Percentiles rank a stretch among this genome's conserved stretches.
phyloP scores from a whole-genome alignment of 2,797 vertebrate genomes.

The Myioborus melanocephalus region DNA sequence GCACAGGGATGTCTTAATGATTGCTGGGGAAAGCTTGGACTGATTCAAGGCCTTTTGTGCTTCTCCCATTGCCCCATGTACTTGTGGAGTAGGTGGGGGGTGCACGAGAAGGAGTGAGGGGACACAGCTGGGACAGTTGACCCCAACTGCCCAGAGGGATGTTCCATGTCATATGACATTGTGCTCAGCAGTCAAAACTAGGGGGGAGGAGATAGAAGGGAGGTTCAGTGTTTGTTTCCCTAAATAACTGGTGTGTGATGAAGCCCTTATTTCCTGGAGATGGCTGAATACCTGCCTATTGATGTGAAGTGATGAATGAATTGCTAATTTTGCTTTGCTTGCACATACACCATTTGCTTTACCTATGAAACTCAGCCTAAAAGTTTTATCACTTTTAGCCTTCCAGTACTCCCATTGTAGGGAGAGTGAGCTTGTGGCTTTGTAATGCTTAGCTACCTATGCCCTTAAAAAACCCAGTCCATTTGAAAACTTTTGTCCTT shows the following conservation, averaged over 20 bases:
- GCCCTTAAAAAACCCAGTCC: neutral
- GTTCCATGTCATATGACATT: fast-evolving
- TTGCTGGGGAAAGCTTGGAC: neutral
- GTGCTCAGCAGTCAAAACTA: neutral
- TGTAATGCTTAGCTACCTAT: neutral
- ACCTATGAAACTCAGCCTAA: neutral
- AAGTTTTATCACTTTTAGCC: neutral
- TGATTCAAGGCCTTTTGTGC: neutral
- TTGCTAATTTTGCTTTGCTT: neutral
- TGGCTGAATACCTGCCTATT: neutral
- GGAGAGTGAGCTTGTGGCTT: neutral
- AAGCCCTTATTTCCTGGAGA: neutral
- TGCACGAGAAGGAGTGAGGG: neutral
- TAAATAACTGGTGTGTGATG: neutral
- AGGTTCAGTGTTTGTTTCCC: neutral
- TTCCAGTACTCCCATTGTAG: neutral
- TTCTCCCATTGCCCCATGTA: neutral
- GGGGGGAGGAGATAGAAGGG: neutral
- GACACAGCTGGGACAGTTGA: neutral
- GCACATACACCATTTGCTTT: neutral
- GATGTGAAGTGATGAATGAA: neutral
- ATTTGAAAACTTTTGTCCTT: neutral
- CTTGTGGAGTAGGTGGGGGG: neutral
- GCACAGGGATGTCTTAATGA: neutral
- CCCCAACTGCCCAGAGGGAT: neutral